Conservation (phyloP, 1,140 invertebrate species). For the Ladona fulva region DNA sequence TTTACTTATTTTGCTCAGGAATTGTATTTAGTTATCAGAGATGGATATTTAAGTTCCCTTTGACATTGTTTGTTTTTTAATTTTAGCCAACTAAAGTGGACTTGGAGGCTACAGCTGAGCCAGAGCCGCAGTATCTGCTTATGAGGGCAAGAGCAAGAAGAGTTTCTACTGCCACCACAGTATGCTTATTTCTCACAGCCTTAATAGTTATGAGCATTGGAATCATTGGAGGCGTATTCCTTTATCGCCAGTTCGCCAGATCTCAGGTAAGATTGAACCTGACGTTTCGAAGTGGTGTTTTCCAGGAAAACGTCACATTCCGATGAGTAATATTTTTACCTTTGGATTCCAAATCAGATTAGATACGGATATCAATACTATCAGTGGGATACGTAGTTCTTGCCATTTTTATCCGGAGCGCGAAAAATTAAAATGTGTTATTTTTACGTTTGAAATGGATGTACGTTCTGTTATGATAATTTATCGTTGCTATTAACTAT, state of each 20-base stretch:
- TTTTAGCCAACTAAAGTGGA: constrained; percentile 27
- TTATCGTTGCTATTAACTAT: no score
- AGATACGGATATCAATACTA: no score
- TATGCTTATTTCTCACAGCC: constrained; percentile 61
- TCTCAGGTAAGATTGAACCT: constrained; percentile 32
- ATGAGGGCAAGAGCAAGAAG: constrained; percentile 40
- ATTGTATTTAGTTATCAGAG: constrained; percentile 18
- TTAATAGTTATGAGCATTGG: constrained; percentile 63
- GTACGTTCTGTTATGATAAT: no score
- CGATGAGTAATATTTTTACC: no score
- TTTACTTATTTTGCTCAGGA: no score
- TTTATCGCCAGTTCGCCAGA: constrained; percentile 65
- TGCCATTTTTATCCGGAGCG: no score
- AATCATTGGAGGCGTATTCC: constrained; percentile 61
- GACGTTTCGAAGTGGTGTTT: no score
- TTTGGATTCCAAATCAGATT: no score
- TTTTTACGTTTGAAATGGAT: no score
- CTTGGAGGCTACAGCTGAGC: constrained; percentile 31
- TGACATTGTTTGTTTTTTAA: constrained; percentile 16
- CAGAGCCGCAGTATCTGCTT: constrained; percentile 34
- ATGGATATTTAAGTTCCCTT: constrained; percentile 16
- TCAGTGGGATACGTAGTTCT: no score
- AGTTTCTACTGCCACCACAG: constrained; percentile 50
- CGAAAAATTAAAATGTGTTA: no score
- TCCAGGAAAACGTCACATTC: no score